Evolutionary conservation across 2,797 vertebrate species (phyloP).

Genomic region (Sebastes miniatus): DNA sequence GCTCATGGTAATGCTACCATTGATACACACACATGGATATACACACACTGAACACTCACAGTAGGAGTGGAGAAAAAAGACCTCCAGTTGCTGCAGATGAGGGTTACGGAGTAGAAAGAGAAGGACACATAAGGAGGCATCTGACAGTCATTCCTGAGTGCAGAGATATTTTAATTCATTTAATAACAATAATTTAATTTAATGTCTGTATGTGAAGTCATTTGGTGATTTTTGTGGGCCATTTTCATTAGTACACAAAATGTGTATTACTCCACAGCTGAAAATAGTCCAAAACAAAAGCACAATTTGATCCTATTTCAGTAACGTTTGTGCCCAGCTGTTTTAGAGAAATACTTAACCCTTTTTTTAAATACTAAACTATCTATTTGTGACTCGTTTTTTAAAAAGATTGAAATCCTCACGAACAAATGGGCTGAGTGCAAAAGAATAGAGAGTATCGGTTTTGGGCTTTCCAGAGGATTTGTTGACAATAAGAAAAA

Average conservation of each 20-base stretch:
- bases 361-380: not conserved
- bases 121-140: not conserved
- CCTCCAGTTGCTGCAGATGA: conserved; percentile 3
- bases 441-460: too few relatives aligned
- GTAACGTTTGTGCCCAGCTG: not conserved
- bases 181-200: not conserved
- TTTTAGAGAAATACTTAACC: not conserved
- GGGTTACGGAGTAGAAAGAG: not conserved
- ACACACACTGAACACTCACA: not conserved
- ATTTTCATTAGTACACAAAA: not conserved
- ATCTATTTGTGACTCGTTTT: not conserved
- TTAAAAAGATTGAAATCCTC: not conserved
- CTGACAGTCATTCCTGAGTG: not conserved
- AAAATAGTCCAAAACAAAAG: not conserved
- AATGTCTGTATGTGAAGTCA: not conserved
- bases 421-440: not conserved
- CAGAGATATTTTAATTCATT: not conserved
- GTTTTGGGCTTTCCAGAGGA: not conserved
- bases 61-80: not conserved
- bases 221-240: not conserved
- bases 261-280: not conserved
- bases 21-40: conserved; percentile 9
- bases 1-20: conserved; percentile 48
- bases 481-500: not conserved
- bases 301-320: not conserved